A percentile compares a stretch with the other conserved stretches of the same genome.
Evolutionary conservation across 2,113 vertebrate species (phyloP).

Genomic region (Cnemophilus loriae): DNA sequence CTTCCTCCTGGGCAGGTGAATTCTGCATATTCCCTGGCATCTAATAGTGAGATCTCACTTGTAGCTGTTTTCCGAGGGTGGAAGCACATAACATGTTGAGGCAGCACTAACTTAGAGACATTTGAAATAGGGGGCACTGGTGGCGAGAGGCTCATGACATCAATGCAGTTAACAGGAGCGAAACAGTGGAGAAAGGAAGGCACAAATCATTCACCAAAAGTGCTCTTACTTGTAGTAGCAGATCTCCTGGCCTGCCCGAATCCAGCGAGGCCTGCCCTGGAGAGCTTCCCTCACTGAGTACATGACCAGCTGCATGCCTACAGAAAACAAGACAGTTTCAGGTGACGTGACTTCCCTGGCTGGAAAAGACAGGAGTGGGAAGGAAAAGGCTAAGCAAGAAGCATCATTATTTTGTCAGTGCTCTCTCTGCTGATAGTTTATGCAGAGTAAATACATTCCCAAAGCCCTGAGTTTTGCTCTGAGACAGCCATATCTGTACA

Average conservation of each 20-base stretch:
- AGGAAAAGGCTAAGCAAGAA: background rate
- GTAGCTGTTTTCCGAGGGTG: background rate
- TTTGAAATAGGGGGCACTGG: background rate
- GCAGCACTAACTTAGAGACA: background rate
- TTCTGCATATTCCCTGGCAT: background rate
- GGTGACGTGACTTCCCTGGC: background rate
- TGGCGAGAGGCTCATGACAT: background rate
- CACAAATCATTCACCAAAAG: background rate
- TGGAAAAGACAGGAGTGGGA: background rate
- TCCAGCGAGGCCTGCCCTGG: conserved; percentile 82
- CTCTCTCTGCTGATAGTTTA: background rate
- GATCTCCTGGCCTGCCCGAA: conserved; percentile 83
- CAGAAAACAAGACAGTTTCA: conserved; percentile 18
- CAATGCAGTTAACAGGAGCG: background rate
- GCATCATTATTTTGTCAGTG: background rate
- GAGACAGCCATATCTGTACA: background rate
- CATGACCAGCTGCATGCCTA: conserved; percentile 91
- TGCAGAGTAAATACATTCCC: background rate
- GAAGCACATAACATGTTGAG: background rate
- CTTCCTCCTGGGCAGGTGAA: background rate
- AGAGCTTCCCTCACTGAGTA: conserved; percentile 91
- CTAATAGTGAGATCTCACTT: background rate
- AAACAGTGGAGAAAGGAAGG: background rate
- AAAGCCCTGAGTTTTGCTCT: background rate
- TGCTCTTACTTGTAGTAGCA: conserved; percentile 89